Evolutionary conservation across 1,140 invertebrate species (phyloP), one percentile per base, ranked within the genome.

Genomic region (Neotoxoptera formosana): DNA sequence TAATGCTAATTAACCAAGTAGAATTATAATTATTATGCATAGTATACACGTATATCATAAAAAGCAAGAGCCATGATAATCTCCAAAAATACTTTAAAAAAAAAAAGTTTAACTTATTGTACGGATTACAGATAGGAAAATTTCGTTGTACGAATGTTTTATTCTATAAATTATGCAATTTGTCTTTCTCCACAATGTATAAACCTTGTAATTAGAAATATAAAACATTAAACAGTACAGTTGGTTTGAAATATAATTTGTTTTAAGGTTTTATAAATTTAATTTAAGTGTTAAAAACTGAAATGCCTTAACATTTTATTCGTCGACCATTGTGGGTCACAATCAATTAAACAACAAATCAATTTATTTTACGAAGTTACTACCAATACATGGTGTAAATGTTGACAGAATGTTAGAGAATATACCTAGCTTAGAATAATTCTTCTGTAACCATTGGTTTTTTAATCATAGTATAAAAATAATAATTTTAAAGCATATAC

Each of bases 261-360:
- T 67, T 17, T 76, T 76, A n/a, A n/a, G n/a, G 60, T 76, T 76
- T n/a, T 76, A n/a, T 76, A 67, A 67, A 67, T n/a, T 67, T n/a
- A 67, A 67, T 67, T 67, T n/a, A 17, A 67, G 0, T 67, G n/a
- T n/a, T n/a, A 6, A 67, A 67, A 60, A 60, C 30, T 30, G 11
- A 60, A 60, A 60, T 25, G 4, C 56, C 9, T 60, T 60, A 67
- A 67, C 14, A n/a, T 67, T 67, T 14, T 67, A 67, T 67, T 67
- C 30, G 0, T 17, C 1, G 30, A 53, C 48, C 11, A 41, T 41
- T 41, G 41, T 41, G 41, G 41, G 41, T 41, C 41, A 41, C 41
- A 41, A 41, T n/a, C 41, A 41, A 41, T 41, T 41, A 41, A 41
- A 41, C 4, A 41, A 4, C 1, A 41, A 41, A 41, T 41, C 41